These are phyloP conservation scores for Patella depressa DNA, from an alignment of 2,888 invertebrate species.

Conservation along the genomic window DNA sequence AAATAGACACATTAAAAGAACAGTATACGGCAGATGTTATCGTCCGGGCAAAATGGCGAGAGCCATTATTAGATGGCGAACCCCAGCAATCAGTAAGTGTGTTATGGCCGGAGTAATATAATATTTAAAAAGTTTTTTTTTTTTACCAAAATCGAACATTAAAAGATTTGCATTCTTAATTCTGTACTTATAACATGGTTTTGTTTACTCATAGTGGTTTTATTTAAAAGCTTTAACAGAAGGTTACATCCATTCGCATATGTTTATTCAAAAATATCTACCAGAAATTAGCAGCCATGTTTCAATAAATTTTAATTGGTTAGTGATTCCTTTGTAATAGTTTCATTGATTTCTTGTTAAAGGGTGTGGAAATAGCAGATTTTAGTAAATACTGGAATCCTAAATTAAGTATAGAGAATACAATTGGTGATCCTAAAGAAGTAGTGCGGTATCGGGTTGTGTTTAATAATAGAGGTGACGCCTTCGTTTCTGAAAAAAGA, in stretches of 20 bases:
- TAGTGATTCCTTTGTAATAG: not conserved
- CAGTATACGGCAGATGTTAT: constrained; percentile 70
- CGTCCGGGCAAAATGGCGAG: constrained; percentile 71
- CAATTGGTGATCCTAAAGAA: constrained; percentile 65
- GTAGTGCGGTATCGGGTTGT: constrained; percentile 55
- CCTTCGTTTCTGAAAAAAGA: constrained; percentile 62
- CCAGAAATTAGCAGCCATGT: too few species aligned
- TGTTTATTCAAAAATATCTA: too few species aligned
- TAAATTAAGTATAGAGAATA: constrained; percentile 65
- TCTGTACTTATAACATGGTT: too few species aligned
- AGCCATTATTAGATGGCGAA: constrained; percentile 68
- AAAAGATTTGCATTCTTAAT: too few species aligned
- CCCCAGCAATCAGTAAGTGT: constrained; percentile 19
- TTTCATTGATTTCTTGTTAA: constrained; percentile 15
- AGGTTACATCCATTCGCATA: too few species aligned
- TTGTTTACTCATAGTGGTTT: too few species aligned
- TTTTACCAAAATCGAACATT: too few species aligned
- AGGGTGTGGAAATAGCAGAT: constrained; percentile 48
- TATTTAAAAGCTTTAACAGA: too few species aligned
- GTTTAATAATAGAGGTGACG: constrained; percentile 61
- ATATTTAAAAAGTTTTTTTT: too few species aligned
- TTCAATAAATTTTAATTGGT: too few species aligned
- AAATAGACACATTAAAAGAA: constrained; percentile 71
- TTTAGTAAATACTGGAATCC: constrained; percentile 64
- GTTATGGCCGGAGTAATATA: too few species aligned